A percentile compares a stretch with the other conserved stretches of the same genome.
Evolutionary conservation across 2,113 vertebrate species (phyloP).

Genomic region (Oncorhynchus nerka): DNA sequence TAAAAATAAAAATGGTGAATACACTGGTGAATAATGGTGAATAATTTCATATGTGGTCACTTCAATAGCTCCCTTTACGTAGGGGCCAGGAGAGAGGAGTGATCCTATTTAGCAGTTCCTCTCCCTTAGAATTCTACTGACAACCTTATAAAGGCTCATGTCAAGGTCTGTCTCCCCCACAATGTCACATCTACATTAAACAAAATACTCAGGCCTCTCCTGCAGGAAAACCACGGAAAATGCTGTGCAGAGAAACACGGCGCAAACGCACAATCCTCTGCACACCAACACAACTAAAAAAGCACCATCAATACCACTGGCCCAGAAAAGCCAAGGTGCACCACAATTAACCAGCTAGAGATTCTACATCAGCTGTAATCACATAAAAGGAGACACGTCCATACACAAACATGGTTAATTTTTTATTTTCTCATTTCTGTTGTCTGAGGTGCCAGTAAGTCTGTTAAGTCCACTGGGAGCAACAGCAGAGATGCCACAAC

Average conservation of each 20-base stretch:
- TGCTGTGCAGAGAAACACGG: no score
- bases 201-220: neutral
- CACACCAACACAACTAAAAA: neutral
- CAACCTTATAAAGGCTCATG: slow-evolving; percentile 31
- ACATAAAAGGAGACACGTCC: slow-evolving; percentile 7
- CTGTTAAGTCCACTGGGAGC: neutral
- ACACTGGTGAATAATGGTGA: neutral
- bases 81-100: slow-evolving; percentile 1
- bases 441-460: slow-evolving; percentile 2
- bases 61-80: slow-evolving; percentile 20
- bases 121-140: slow-evolving; percentile 22
- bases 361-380: no score
- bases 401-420: neutral
- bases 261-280: neutral
- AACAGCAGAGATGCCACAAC: slow-evolving; percentile 12
- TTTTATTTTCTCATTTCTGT: neutral
- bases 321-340: neutral
- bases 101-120: slow-evolving; percentile 26
- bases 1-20: no score
- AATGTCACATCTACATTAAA: slow-evolving; percentile 22
- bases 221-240: neutral
- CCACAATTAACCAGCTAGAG: no score
- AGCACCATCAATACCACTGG: no score
- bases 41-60: slow-evolving; percentile 21
- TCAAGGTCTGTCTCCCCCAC: slow-evolving; percentile 29